Percentiles rank a stretch among this genome's conserved stretches.
These are phyloP conservation scores for Clarias laeviceps DNA, from an alignment of 2,797 vertebrate genomes.

Conservation along the genomic window DNA sequence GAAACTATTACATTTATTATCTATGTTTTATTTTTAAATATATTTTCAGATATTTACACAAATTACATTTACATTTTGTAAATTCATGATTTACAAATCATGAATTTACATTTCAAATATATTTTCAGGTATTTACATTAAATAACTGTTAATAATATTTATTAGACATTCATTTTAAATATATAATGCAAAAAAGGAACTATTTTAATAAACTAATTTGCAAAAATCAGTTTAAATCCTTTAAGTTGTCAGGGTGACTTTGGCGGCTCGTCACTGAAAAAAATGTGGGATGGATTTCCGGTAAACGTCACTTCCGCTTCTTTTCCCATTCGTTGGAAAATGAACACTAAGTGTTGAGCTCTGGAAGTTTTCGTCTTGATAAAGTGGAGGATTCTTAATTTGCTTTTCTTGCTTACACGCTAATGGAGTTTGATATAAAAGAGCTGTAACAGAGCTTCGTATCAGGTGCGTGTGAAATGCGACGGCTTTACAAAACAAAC, in stretches of 20 bases:
- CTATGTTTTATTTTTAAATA: too few species aligned
- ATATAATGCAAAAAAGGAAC: neutral
- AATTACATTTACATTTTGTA: too few species aligned
- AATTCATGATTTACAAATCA: too few species aligned
- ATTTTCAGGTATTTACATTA: too few species aligned
- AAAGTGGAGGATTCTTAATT: conserved; percentile 43
- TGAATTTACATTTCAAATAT: too few species aligned
- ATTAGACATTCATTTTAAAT: neutral
- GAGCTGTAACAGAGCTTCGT: conserved; percentile 37
- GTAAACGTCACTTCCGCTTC: conserved; percentile 51
- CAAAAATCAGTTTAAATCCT: too few species aligned
- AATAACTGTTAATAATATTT: neutral
- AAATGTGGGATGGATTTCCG: conserved; percentile 55
- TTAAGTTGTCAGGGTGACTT: conserved; percentile 37
- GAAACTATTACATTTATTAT: too few species aligned
- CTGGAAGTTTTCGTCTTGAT: conserved; percentile 64
- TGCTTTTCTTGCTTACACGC: neutral
- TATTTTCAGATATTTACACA: too few species aligned
- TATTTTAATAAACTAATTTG: neutral
- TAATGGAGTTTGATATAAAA: conserved; percentile 56
- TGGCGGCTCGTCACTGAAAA: conserved; percentile 33
- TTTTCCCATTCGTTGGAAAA: conserved; percentile 51
- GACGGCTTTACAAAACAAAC: neutral
- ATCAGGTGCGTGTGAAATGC: neutral
- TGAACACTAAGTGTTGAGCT: conserved; percentile 48